Percentiles rank a stretch among this genome's conserved stretches.
Conservation (phyloP, 1,140 invertebrate species). For the Armadillidium nasatum region DNA sequence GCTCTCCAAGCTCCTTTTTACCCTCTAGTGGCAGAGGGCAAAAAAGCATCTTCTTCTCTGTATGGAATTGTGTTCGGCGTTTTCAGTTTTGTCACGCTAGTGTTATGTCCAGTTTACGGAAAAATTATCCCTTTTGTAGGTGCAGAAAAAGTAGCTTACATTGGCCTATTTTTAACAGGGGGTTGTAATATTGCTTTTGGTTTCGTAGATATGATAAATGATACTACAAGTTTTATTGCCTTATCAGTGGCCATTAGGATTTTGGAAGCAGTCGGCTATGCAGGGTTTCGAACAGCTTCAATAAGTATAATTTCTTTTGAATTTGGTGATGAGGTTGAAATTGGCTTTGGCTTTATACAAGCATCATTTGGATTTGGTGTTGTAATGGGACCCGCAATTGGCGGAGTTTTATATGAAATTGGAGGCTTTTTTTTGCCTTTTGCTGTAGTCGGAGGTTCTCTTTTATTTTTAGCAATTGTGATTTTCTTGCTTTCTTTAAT, state of each 20-base stretch:
- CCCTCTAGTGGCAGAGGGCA: too few species aligned
- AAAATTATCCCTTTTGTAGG: too few species aligned
- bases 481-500: constrained; percentile 46
- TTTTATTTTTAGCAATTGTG: constrained; percentile 42
- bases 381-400: constrained; percentile 45
- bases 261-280: constrained; percentile 21
- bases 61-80: too few species aligned
- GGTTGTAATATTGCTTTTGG: constrained; percentile 14
- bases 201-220: constrained; percentile 8
- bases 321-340: constrained; percentile 18
- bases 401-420: constrained; percentile 46
- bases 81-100: too few species aligned
- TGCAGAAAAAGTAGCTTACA: neutral
- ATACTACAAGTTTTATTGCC: constrained; percentile 8
- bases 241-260: constrained; percentile 16
- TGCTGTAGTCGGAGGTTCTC: constrained; percentile 46
- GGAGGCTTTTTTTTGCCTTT: constrained; percentile 48
- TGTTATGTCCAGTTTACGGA: too few species aligned
- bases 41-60: too few species aligned
- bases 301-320: constrained; percentile 21
- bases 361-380: constrained; percentile 19
- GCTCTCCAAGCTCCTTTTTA: too few species aligned
- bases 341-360: constrained; percentile 11
- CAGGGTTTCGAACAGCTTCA: constrained; percentile 20
- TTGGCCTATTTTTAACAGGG: constrained; percentile 6